These are phyloP conservation scores for Mythimna lalbum DNA, from an alignment of 2,888 invertebrate species.

Conservation along the genomic window DNA sequence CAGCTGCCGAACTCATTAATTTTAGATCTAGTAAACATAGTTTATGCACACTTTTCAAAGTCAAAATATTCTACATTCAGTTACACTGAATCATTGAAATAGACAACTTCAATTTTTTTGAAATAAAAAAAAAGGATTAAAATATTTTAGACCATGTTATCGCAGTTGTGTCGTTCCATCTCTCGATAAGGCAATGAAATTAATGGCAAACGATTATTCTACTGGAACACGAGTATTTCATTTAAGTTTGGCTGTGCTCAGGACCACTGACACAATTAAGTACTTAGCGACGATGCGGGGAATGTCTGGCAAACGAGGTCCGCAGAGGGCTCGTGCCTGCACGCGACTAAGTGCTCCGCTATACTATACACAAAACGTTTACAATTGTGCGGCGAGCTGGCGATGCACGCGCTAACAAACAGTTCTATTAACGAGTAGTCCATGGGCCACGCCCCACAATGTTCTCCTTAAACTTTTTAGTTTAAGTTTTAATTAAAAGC, in stretches of 20 bases:
- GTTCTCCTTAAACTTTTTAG: constrained; percentile 62
- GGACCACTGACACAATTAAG: constrained; percentile 75
- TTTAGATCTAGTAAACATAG: too few relatives aligned
- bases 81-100: constrained; percentile 47
- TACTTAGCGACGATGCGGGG: constrained; percentile 71
- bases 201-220: constrained; percentile 55
- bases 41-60: too few relatives aligned
- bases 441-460: constrained; percentile 52
- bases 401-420: constrained; percentile 60
- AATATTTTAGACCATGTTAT: constrained; percentile 37
- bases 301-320: constrained; percentile 61
- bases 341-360: constrained; percentile 66
- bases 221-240: constrained; percentile 69
- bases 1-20: background rate
- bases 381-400: constrained; percentile 40
- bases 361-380: constrained; percentile 58
- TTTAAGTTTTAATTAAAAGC: constrained; percentile 73
- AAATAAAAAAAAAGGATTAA: constrained; percentile 40
- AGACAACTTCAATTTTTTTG: constrained; percentile 41
- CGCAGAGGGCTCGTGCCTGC: constrained; percentile 55
- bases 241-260: constrained; percentile 71
- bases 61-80: too few relatives aligned
- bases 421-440: constrained; percentile 61
- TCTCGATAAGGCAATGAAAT: constrained; percentile 50
- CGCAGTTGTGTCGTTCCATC: constrained; percentile 37